Evolutionary conservation across 2,888 invertebrate species (phyloP).

Genomic region (Volucella inanis): DNA sequence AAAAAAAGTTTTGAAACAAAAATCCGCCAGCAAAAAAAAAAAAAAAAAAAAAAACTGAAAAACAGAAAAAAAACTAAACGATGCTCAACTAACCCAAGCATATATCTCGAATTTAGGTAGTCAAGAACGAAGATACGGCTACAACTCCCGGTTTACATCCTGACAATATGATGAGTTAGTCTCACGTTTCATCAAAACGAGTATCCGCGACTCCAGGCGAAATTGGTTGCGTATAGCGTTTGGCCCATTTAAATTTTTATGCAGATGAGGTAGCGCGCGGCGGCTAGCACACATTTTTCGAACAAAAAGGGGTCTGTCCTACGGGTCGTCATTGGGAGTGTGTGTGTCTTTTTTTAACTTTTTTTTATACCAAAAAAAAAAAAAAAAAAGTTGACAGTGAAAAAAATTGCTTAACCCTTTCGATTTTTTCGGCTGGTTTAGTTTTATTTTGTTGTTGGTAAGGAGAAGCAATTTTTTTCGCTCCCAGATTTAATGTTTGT

Average conservation of each 20-base stretch:
- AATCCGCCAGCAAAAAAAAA: constrained; percentile 45
- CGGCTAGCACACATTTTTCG: constrained; percentile 52
- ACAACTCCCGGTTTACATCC: constrained; percentile 49
- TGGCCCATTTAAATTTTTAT: constrained; percentile 70
- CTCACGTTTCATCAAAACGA: constrained; percentile 75
- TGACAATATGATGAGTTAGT: constrained; percentile 72
- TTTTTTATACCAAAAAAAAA: constrained; percentile 53
- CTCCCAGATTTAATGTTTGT: constrained; percentile 48
- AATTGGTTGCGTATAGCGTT: constrained; percentile 61
- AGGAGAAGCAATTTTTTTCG: constrained; percentile 42
- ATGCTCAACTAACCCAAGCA: constrained; percentile 38
- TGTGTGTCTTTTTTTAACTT: constrained; percentile 45
- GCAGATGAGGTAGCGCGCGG: constrained; percentile 69
- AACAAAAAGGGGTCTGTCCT: constrained; percentile 74
- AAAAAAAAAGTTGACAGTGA: constrained; percentile 65
- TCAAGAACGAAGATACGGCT: constrained; percentile 17
- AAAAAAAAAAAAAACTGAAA: constrained; percentile 66
- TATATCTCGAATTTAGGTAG: constrained; percentile 42
- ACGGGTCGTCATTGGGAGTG: constrained; percentile 52
- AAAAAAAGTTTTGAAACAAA: constrained; percentile 65
- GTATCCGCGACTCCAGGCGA: constrained; percentile 73
- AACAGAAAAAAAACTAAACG: constrained; percentile 46
- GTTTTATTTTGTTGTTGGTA: constrained; percentile 14
- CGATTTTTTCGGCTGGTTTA: constrained; percentile 44
- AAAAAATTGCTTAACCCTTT: constrained; percentile 71